phyloP scores from a whole-genome alignment of 92 coral and sea anemone genomes.

The Phenganax marumi region DNA sequence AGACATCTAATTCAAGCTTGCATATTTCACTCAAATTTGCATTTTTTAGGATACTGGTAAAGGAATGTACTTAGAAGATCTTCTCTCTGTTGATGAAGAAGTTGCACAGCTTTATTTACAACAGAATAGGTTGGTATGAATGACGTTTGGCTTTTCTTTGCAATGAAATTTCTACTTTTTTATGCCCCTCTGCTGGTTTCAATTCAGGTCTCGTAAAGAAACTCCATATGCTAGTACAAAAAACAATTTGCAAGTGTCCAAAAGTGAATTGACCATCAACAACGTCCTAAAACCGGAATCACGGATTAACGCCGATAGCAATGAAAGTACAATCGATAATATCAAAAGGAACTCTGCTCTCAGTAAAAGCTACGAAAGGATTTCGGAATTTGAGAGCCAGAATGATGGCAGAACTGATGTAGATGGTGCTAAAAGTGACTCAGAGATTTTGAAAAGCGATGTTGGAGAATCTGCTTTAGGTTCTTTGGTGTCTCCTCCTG shows the following conservation, averaged over 20 bases:
- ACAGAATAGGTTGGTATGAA: constrained; percentile 66
- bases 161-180: background rate
- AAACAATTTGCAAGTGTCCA: background rate
- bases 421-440: constrained; percentile 48
- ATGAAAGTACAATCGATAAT: constrained; percentile 65
- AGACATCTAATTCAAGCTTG: background rate
- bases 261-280: background rate
- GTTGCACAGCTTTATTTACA: constrained; percentile 80
- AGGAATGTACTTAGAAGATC: constrained; percentile 88
- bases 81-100: constrained; percentile 82
- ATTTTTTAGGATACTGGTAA: constrained; percentile 47
- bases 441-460: constrained; percentile 34
- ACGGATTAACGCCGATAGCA: constrained; percentile 68
- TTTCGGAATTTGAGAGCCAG: constrained; percentile 3
- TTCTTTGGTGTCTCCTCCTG: constrained; percentile 9
- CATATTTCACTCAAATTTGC: background rate
- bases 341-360: constrained; percentile 34
- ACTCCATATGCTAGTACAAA: background rate
- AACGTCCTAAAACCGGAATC: constrained; percentile 27
- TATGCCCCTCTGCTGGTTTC: background rate
- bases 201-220: background rate
- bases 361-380: constrained; percentile 22
- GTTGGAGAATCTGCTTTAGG: constrained; percentile 29
- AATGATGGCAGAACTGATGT: background rate
- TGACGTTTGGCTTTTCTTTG: background rate